These are phyloP conservation scores for Sturnira hondurensis DNA, from an alignment of 2,113 vertebrate species.

Conservation along the genomic window DNA sequence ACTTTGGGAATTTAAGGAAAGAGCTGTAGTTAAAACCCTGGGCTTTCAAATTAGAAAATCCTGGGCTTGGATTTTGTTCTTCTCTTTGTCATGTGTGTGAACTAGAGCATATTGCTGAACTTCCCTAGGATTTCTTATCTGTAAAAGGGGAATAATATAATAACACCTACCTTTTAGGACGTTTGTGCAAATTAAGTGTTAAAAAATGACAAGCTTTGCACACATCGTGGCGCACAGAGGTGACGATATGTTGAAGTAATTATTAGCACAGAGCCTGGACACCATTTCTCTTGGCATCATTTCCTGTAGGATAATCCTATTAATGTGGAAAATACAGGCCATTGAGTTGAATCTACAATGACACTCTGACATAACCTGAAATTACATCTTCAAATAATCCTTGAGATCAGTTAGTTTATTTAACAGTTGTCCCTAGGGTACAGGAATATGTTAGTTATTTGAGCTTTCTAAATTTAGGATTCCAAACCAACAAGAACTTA, in stretches of 20 bases:
- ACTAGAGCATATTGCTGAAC: not conserved
- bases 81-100: not conserved
- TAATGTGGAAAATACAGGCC: slow-evolving; percentile 20
- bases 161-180: not conserved
- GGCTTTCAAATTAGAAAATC: not conserved
- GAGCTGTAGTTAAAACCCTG: not conserved
- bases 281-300: slow-evolving; percentile 28
- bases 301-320: not conserved
- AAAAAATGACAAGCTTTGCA: slow-evolving; percentile 10
- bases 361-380: slow-evolving; percentile 1
- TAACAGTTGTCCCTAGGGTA: slow-evolving; percentile 40
- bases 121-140: not conserved
- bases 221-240: not conserved
- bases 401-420: slow-evolving; percentile 40
- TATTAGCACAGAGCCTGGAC: not conserved
- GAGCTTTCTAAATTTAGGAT: slow-evolving; percentile 61
- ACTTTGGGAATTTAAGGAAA: not conserved
- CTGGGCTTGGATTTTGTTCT: not conserved
- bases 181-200: not conserved
- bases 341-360: slow-evolving; percentile 25
- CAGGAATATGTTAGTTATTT: slow-evolving; percentile 55
- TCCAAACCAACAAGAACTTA: slow-evolving; percentile 48
- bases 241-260: not conserved
- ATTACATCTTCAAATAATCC: slow-evolving; percentile 52
- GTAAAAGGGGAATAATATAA: not conserved